Conservation (phyloP, 2,888 invertebrate genomes). For the Papilio protenor region DNA sequence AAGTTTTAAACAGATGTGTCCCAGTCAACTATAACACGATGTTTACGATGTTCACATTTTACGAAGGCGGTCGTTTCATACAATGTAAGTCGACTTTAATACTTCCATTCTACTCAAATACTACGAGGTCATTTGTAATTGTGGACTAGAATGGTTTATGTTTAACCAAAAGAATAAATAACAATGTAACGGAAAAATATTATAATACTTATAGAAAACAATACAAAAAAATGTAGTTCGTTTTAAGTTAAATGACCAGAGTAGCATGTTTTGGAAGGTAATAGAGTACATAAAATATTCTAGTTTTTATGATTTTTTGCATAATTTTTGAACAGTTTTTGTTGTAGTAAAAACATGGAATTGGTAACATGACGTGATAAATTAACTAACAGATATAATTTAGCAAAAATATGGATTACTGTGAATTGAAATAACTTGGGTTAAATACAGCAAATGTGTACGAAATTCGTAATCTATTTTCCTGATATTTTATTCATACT, state of each 20-base stretch:
- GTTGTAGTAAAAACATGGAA: no score
- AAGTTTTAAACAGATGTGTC: not conserved
- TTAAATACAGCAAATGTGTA: not conserved
- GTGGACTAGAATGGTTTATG: not conserved
- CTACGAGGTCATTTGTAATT: not conserved
- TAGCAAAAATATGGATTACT: not conserved
- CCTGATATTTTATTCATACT: not conserved
- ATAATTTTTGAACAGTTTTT: no score
- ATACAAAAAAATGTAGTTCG: not conserved
- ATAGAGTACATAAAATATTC: no score
- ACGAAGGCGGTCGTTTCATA: slow-evolving; percentile 1
- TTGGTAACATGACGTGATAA: not conserved
- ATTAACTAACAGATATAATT: not conserved
- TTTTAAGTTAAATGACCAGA: not conserved
- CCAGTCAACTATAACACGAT: not conserved
- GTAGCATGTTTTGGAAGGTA: no score
- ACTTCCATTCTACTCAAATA: not conserved
- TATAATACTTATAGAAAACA: not conserved
- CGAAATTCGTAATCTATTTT: not conserved
- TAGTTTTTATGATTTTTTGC: no score
- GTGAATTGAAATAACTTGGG: not conserved
- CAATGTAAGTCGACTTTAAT: slow-evolving; percentile 15
- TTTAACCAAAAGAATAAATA: not conserved
- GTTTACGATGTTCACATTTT: slow-evolving; percentile 17
- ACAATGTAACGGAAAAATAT: not conserved